Conservation (phyloP, 2,113 vertebrate species). For the Grallaria varia region DNA sequence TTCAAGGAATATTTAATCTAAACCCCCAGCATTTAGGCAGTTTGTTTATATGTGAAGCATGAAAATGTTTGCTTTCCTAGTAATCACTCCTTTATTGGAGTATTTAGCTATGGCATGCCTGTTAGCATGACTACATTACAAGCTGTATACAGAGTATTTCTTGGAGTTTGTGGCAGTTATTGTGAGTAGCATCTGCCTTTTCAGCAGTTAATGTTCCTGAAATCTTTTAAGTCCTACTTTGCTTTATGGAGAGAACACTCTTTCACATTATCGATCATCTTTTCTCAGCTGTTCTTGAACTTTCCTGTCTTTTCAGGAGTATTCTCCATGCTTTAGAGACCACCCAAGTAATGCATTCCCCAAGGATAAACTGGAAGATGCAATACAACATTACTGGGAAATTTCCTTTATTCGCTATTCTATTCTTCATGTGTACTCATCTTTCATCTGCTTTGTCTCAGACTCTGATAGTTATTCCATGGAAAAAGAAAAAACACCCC, state of each 20-base stretch:
- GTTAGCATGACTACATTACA: not conserved
- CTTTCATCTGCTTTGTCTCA: not conserved
- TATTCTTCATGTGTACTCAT: not conserved
- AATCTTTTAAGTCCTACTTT: not conserved
- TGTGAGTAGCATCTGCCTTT: not conserved
- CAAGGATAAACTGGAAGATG: not conserved
- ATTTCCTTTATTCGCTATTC: not conserved
- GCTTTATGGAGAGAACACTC: not conserved
- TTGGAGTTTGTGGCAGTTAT: not conserved
- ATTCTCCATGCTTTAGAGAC: not conserved
- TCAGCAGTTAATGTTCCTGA: not conserved
- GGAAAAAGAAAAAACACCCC: not conserved
- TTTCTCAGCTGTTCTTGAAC: not conserved
- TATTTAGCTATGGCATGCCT: not conserved
- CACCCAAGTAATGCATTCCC: not conserved
- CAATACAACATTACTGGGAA: not conserved
- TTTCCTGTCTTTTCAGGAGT: not conserved
- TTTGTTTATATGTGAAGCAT: not conserved
- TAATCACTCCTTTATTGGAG: not conserved
- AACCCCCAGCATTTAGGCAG: not conserved
- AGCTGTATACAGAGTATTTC: not conserved
- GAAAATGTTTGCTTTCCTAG: not conserved
- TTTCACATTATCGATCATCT: not conserved
- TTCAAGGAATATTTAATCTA: not conserved
- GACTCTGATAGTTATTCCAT: not conserved